These are phyloP conservation scores for Gasterosteus aculeatus DNA, from an alignment of 2,113 vertebrate genomes.

Conservation along the genomic window DNA sequence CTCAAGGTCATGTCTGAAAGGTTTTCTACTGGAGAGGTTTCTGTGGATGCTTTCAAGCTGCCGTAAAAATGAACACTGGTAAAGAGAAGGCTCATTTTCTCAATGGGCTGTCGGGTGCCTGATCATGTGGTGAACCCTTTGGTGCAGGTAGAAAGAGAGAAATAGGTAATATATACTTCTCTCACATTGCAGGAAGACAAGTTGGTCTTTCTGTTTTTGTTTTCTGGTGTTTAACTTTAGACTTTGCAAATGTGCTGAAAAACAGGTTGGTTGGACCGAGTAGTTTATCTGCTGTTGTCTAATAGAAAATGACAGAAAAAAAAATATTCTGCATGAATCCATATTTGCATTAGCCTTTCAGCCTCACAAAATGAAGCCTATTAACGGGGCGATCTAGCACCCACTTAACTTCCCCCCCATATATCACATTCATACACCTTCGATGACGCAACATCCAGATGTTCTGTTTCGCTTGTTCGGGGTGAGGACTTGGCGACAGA, in stretches of 20 bases:
- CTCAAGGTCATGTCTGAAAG: slow-evolving; percentile 57
- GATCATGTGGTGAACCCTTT: slow-evolving; percentile 16
- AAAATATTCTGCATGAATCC: background rate
- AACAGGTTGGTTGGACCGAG: background rate
- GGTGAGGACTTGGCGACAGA: background rate
- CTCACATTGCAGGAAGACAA: background rate
- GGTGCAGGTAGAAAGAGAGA: background rate
- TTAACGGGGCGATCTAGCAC: background rate
- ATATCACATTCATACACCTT: background rate
- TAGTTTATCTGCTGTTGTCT: background rate
- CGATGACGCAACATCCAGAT: background rate
- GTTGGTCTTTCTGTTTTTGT: background rate
- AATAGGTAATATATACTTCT: background rate
- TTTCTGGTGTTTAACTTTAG: background rate
- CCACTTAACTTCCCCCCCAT: background rate
- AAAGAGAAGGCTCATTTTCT: slow-evolving; percentile 35
- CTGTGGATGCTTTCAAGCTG: slow-evolving; percentile 22
- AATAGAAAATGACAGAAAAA: background rate
- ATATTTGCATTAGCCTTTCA: background rate
- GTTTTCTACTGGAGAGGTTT: slow-evolving; percentile 18
- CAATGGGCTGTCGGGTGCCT: slow-evolving; percentile 16
- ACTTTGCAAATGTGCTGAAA: background rate
- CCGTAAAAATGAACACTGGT: slow-evolving; percentile 34
- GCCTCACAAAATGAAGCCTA: background rate
- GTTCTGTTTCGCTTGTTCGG: background rate